Conservation (phyloP, 2,113 vertebrate species). For the Petrocephalus microphthalmus region DNA sequence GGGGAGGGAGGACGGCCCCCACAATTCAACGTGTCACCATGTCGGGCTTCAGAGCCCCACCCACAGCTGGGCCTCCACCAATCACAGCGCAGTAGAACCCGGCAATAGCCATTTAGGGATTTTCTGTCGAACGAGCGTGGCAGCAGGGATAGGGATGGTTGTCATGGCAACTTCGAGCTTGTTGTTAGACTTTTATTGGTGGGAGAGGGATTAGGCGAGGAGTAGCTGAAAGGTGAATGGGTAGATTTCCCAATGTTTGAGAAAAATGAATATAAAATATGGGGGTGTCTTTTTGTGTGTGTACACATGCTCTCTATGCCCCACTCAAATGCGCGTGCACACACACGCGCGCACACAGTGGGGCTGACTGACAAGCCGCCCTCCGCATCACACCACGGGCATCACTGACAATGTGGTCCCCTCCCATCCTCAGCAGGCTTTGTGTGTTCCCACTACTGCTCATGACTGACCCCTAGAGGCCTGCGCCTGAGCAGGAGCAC, state of each 20-base stretch:
- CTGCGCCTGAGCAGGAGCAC: not conserved
- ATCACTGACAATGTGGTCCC: not conserved
- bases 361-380: not conserved
- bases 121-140: not conserved
- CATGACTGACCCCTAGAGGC: not conserved
- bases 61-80: not conserved
- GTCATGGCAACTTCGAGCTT: constrained; percentile 31
- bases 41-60: not conserved
- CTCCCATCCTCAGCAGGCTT: not conserved
- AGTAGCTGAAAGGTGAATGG: constrained; percentile 19
- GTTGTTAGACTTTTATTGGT: constrained; percentile 6
- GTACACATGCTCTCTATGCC: not conserved
- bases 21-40: constrained; percentile 5
- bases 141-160: constrained; percentile 14
- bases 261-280: not conserved
- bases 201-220: constrained; percentile 27
- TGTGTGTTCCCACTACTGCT: not conserved
- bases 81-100: not conserved
- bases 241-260: not conserved
- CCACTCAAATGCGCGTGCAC: not conserved
- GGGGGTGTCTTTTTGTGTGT: not conserved
- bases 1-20: not conserved
- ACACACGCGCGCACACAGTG: not conserved
- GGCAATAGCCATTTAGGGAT: constrained; percentile 11
- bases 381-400: not conserved